A percentile compares a stretch with the other conserved stretches of the same genome.
phyloP scores from a whole-genome alignment of 1,140 invertebrate species.

The Macrocentrus cingulum region DNA sequence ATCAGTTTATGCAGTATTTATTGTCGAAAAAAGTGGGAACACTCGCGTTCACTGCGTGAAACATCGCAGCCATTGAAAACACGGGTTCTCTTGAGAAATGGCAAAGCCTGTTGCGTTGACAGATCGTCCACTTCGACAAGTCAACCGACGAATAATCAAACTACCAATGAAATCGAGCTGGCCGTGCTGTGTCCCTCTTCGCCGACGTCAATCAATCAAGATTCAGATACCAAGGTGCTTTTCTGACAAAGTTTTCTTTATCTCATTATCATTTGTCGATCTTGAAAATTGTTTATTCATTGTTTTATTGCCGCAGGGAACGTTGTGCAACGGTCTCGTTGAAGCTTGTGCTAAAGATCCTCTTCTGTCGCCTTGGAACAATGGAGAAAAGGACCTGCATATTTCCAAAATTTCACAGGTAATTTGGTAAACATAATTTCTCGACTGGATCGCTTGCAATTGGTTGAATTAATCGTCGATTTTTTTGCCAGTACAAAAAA shows the following conservation, averaged over 20 bases:
- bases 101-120: slow-evolving; percentile 51
- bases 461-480: not conserved
- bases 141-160: slow-evolving; percentile 38
- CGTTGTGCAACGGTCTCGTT: slow-evolving; percentile 51
- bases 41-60: slow-evolving; percentile 42
- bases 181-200: slow-evolving; percentile 49
- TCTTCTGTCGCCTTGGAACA: slow-evolving; percentile 56
- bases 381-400: slow-evolving; percentile 53
- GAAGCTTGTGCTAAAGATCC: slow-evolving; percentile 55
- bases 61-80: slow-evolving; percentile 43
- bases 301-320: slow-evolving; percentile 46
- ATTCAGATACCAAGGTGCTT: slow-evolving; percentile 45
- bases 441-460: no score
- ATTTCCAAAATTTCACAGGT: slow-evolving; percentile 64
- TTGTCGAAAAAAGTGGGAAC: slow-evolving; percentile 49
- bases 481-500: slow-evolving; percentile 40
- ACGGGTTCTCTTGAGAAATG: slow-evolving; percentile 41
- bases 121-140: slow-evolving; percentile 45
- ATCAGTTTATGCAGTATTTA: slow-evolving; percentile 55
- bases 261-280: not conserved
- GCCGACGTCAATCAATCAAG: slow-evolving; percentile 43
- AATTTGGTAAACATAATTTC: slow-evolving; percentile 19
- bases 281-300: not conserved
- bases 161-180: slow-evolving; percentile 50
- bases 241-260: slow-evolving; percentile 5